Conservation (phyloP, 2,797 vertebrate genomes). For the Martes flavigula region DNA sequence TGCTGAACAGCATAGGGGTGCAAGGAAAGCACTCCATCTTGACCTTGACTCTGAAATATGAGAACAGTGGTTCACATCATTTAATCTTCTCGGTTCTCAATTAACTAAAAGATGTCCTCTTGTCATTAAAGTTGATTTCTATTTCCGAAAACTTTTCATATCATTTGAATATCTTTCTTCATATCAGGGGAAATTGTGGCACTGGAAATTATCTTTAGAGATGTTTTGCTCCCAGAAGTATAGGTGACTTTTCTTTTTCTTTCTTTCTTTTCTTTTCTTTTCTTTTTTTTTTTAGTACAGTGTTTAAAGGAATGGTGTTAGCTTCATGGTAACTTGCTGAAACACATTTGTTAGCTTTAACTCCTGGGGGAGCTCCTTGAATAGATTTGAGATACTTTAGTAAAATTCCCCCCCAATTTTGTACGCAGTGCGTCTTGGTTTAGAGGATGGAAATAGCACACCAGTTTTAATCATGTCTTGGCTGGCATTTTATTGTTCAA, state of each 20-base stretch:
- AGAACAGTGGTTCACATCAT: neutral
- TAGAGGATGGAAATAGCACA: neutral
- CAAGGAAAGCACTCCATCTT: neutral
- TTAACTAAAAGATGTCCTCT: neutral
- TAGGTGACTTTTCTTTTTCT: neutral
- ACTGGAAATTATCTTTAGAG: neutral
- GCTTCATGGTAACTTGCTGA: neutral
- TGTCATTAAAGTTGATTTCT: constrained; percentile 37
- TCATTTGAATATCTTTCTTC: neutral
- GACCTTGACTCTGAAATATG: neutral
- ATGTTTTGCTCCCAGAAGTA: neutral
- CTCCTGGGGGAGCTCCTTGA: neutral
- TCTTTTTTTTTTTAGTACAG: neutral
- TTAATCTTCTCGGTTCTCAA: neutral
- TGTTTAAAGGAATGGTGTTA: neutral
- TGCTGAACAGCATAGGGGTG: neutral
- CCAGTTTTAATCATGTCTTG: neutral
- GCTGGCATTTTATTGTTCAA: neutral
- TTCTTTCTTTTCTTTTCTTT: neutral
- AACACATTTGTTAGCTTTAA: neutral
- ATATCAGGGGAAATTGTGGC: neutral
- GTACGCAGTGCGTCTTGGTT: neutral
- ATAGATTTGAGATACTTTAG: constrained; percentile 5
- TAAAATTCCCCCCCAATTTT: neutral
- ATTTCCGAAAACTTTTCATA: neutral